These are phyloP conservation scores for Coreius guichenoti DNA, from an alignment of 2,797 vertebrate species.

Conservation along the genomic window DNA sequence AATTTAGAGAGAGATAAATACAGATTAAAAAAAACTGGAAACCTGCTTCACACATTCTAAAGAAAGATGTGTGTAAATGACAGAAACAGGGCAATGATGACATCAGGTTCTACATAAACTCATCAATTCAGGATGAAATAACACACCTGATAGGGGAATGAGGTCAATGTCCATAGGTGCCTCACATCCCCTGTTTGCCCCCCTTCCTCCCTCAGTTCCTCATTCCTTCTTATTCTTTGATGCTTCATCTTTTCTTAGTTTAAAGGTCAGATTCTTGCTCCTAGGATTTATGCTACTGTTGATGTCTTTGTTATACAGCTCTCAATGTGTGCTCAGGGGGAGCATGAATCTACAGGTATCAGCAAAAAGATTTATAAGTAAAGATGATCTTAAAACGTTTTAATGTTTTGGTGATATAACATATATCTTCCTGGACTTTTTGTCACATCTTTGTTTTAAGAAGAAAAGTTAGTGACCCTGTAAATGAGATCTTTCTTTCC, in stretches of 20 bases:
- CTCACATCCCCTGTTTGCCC: neutral
- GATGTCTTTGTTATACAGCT: constrained; percentile 4
- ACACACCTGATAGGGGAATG: constrained; percentile 38
- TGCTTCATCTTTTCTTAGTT: constrained; percentile 20
- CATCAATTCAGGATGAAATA: constrained; percentile 39
- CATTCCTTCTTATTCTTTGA: constrained; percentile 26
- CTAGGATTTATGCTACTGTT: constrained; percentile 11
- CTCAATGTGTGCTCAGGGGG: neutral
- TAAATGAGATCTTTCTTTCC: constrained; percentile 3
- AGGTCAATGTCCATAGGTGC: constrained; percentile 23
- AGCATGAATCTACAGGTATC: neutral
- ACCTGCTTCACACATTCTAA: neutral
- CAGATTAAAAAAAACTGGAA: neutral
- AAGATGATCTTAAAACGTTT: neutral
- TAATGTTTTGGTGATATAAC: neutral
- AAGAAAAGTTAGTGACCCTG: neutral
- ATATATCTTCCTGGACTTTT: neutral
- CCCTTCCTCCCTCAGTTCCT: constrained; percentile 9
- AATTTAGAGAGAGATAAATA: neutral
- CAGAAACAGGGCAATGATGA: neutral
- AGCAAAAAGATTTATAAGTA: neutral
- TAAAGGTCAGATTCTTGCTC: constrained; percentile 33
- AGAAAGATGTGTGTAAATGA: neutral
- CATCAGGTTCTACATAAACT: neutral
- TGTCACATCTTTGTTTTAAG: neutral